Evolutionary conservation across 2,113 vertebrate species (phyloP).

Genomic region (Tenebrosternarchus preto): DNA sequence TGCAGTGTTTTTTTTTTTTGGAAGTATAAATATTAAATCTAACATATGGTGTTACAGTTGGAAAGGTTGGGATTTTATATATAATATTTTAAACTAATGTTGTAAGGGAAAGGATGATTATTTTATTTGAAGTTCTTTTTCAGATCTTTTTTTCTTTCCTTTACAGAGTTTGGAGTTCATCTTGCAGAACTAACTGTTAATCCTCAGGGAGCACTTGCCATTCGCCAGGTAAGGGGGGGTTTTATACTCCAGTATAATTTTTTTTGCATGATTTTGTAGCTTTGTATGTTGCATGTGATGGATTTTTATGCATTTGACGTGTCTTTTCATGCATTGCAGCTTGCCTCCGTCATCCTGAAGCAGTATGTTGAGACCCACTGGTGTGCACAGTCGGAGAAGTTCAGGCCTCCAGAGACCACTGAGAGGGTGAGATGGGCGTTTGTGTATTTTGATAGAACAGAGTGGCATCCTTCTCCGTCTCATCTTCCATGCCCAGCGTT

Average conservation of each 20-base stretch:
- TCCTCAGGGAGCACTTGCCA: conserved; percentile 90
- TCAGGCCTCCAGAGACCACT: conserved; percentile 93
- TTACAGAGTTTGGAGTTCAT: conserved; percentile 94
- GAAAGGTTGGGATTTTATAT: no score
- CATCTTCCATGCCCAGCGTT: neutral
- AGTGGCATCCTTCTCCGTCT: no score
- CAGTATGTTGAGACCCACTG: conserved; percentile 99
- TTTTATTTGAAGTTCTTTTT: neutral
- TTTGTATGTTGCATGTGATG: neutral
- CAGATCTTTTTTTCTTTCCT: neutral
- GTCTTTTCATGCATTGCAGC: conserved; percentile 70
- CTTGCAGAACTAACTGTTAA: conserved; percentile 96
- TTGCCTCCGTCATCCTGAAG: conserved; percentile 95
- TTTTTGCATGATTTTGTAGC: neutral
- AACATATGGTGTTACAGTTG: no score
- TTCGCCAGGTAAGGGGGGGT: conserved; percentile 85
- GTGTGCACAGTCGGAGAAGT: conserved; percentile 97
- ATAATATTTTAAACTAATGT: neutral
- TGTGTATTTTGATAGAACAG: neutral
- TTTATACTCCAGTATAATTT: neutral
- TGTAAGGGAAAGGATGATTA: neutral
- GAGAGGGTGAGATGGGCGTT: conserved; percentile 81
- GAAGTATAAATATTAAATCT: neutral
- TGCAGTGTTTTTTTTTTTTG: neutral
- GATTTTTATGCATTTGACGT: neutral